Evolutionary conservation across 1,140 invertebrate species (phyloP).

Genomic region (Saccostrea cuccullata): DNA sequence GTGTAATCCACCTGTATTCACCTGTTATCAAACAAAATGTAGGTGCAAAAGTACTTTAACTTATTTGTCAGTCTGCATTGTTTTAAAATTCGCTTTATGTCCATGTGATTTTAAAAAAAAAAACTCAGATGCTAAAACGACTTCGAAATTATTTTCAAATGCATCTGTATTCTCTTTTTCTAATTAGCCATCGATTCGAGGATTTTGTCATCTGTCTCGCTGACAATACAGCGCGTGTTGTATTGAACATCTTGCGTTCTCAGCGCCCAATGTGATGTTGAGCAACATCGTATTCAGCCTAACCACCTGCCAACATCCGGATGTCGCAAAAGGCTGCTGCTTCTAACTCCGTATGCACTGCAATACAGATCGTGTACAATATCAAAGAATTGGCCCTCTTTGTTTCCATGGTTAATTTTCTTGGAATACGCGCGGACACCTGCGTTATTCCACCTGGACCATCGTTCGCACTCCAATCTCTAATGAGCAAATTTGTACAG

Average conservation of each 20-base stretch:
- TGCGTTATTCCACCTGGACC: slow-evolving; percentile 33
- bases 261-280: not conserved
- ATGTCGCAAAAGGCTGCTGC: not conserved
- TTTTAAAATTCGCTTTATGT: too few species aligned
- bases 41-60: too few species aligned
- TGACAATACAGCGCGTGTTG: slow-evolving; percentile 23
- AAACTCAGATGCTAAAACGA: not conserved
- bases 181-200: slow-evolving; percentile 14
- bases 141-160: not conserved
- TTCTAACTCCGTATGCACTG: not conserved
- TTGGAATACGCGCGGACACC: slow-evolving; percentile 4
- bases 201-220: not conserved
- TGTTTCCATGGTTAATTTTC: slow-evolving; percentile 19
- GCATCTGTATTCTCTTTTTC: not conserved
- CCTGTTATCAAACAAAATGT: too few species aligned
- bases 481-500: slow-evolving; percentile 22
- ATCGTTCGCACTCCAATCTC: not conserved
- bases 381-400: not conserved
- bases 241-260: slow-evolving; percentile 27
- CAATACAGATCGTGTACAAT: slow-evolving; percentile 10
- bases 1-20: too few species aligned
- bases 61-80: too few species aligned
- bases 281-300: not conserved
- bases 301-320: slow-evolving; percentile 28
- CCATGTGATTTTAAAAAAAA: not conserved